Percentiles rank a stretch among this genome's conserved stretches.
Conservation (phyloP, 2,888 invertebrate species). For the Anthrax anthrax region DNA sequence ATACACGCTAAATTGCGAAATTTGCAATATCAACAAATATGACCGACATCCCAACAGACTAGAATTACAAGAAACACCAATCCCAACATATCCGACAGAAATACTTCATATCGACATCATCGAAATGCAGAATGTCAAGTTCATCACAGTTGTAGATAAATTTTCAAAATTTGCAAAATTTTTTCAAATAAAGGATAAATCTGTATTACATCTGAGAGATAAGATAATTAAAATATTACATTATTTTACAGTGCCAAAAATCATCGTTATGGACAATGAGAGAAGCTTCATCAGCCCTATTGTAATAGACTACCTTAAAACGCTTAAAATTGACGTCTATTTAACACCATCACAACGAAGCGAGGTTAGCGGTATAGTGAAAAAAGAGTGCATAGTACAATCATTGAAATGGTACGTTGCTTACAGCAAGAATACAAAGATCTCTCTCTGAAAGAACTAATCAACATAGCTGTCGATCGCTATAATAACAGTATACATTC, state of each 20-base stretch:
- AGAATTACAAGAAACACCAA: slow-evolving; percentile 6
- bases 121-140: not conserved
- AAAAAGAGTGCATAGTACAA: slow-evolving; percentile 1
- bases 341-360: not conserved
- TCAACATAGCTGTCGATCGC: slow-evolving; percentile 2
- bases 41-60: slow-evolving; percentile 5
- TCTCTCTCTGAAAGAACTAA: not conserved
- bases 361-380: slow-evolving; percentile 1
- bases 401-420: slow-evolving; percentile 2
- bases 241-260: too few relatives aligned
- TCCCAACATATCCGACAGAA: slow-evolving; percentile 3
- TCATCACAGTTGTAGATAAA: not conserved
- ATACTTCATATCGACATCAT: slow-evolving; percentile 5
- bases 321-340: not conserved
- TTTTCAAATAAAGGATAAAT: slow-evolving; percentile 4
- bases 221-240: slow-evolving; percentile 5
- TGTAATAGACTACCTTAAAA: not conserved
- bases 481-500: slow-evolving; percentile 2
- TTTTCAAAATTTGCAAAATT: slow-evolving; percentile 5
- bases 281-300: slow-evolving; percentile 4
- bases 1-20: slow-evolving; percentile 1
- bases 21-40: slow-evolving; percentile 6
- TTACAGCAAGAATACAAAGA: not conserved
- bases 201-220: slow-evolving; percentile 3
- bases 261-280: slow-evolving; percentile 1